Base-by-base conservation (phyloP, 64 coral and sea anemone species). In the Pocillopora damicornis region DNA sequence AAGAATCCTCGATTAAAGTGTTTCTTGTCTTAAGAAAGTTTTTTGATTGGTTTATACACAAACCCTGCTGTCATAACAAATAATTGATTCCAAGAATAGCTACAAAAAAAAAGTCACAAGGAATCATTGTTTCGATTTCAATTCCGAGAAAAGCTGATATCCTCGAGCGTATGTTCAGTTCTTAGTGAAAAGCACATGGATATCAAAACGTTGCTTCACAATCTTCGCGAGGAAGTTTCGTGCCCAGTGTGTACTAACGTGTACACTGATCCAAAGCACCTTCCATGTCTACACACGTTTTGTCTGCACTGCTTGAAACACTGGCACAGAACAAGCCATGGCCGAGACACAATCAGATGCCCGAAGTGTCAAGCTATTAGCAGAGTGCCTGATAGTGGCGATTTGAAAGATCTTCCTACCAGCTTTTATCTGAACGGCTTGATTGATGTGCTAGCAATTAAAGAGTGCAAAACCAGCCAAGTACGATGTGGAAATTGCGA, bases 401-500 rank as follows among this genome's bases (percentile, higher is more conserved):
- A 83, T 64, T 20, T 83, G 4, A 34, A 83, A 25, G 61, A 60
- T 14, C 59, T 83, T 66, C 80, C 80, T 1, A 83, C 61, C 9
- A 83, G 38, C 17, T 63, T 83, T 20, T 83, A 83, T 35, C 25
- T 83, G 23, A 30, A 65, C 30, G 60, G 80, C 18, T 23, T 83
- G 25, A 83, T 37, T 12, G 80, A 83, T 13, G 65, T 83, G 13
- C 25, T 83, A 18, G 59, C 80, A 30, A 37, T 83, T 13, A 66
- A 64, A 61, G 80, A 83, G 23, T 25, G 25, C 15, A 64, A 12
- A 83, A 63, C 11, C 0, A 60, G 37, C 58, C 60, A 59, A 6
- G 58, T 83, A 22, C 60, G 60, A 6, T 83, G 80, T 37, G 59
- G 80, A 26, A 83, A 83, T 64, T 83, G 80, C n/a, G 80, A 83